Base-by-base conservation (phyloP, 2,888 invertebrate species). In the Scelioninae gen. 2 region DNA sequence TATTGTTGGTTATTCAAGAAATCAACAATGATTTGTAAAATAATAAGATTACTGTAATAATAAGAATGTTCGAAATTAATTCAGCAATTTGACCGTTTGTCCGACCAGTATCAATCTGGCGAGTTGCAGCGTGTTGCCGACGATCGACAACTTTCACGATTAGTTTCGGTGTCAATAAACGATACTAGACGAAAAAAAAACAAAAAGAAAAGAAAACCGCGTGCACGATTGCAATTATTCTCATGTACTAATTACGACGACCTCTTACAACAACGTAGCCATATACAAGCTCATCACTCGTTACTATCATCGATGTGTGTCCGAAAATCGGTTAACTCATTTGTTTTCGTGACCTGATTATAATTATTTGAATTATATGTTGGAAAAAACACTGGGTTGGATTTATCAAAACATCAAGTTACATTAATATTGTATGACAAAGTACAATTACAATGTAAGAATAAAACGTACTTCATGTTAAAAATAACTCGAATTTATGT, bases 211-310 rank as follows among this genome's bases (percentile, higher is more conserved):
- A 57, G 37, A 57, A 22, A 50, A 39, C 50, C 48, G 61, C 61
- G 41, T 60, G 72, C 60, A 45, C 70, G 75, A 75, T 74, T 64
- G 76, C 76, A 75, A 77, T 76, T 75, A 75, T 75, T 75, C 74
- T 61, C 74, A 50, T 50, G 63, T 74, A 74, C 76, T 76, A 78
- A 78, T 78, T 78, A 76, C 75, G 71, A 67, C 74, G 55, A 37
- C 68, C 65, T 74, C 65, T 65, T 73, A 65, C 74, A 71, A 71
- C 68, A 67, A 65, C 55, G 73, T 68, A 67, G n/a, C n/a, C n/a
- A 69, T 63, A 68, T 63, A 73, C 60, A 68, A 64, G 72, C 76
- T 70, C 65, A 70, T 60, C 48, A 45, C 46, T 58, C 61, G 7
- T 63, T 61, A 28, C 15, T 5, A 13, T 16, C 48, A 46, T 57